Evolutionary conservation across 2,113 vertebrate species (phyloP).

Genomic region (Desmodus rotundus): DNA sequence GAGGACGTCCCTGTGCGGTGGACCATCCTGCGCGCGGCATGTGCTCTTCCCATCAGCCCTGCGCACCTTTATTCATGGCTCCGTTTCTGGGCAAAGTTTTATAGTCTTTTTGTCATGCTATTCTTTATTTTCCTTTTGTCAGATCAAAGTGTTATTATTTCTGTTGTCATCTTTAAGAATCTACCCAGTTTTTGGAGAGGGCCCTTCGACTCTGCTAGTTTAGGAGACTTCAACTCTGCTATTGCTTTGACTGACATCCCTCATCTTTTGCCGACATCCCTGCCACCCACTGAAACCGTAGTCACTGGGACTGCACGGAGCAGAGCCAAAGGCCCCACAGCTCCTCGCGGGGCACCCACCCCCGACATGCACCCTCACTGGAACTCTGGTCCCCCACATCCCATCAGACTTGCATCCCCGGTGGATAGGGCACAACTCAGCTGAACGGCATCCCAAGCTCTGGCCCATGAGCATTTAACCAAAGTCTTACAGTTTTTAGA

Average conservation of each 20-base stretch:
- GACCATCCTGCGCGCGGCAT: accelerated
- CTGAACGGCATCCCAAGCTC: not conserved
- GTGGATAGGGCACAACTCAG: accelerated
- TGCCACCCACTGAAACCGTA: not conserved
- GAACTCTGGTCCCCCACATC: not conserved
- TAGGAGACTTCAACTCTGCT: not conserved
- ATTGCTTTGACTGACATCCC: not conserved
- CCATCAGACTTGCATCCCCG: not conserved
- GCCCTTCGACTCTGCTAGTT: too few species aligned
- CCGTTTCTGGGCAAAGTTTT: not conserved
- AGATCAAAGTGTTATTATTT: not conserved
- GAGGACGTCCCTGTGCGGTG: not conserved
- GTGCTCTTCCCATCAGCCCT: accelerated
- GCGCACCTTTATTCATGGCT: not conserved
- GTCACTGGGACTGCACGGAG: not conserved
- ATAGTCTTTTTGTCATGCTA: not conserved
- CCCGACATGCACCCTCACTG: not conserved
- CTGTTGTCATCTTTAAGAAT: not conserved
- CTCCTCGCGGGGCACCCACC: not conserved
- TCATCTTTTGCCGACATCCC: not conserved
- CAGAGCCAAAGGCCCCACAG: not conserved
- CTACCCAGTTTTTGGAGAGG: not conserved
- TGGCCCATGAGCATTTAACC: not conserved
- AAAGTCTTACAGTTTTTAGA: not conserved
- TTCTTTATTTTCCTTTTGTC: not conserved